Conservation (phyloP, 2,797 vertebrate genomes). For the Diplodus puntazzo region DNA sequence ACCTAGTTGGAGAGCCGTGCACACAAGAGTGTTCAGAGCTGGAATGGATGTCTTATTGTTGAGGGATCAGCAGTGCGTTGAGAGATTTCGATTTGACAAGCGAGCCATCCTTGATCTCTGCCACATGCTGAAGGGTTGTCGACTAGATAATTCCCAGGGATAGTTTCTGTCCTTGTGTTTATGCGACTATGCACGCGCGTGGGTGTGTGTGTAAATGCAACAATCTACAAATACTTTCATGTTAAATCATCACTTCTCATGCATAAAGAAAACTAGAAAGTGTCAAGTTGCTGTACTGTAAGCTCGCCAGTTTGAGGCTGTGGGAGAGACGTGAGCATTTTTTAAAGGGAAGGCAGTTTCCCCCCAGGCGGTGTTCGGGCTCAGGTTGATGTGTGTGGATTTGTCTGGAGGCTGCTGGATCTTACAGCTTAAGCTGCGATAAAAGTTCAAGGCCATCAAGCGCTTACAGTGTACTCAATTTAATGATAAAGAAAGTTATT, state of each 20-base stretch:
- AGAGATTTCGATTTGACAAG: conserved; percentile 58
- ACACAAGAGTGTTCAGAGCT: conserved; percentile 15
- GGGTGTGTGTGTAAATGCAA: neutral
- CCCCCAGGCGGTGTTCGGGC: conserved; percentile 47
- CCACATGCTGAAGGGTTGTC: conserved; percentile 26
- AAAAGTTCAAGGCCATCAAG: conserved; percentile 65
- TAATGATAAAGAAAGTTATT: conserved; percentile 71
- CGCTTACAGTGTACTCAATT: conserved; percentile 41
- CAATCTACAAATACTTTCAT: neutral
- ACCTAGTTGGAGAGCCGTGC: neutral
- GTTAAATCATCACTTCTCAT: conserved; percentile 12
- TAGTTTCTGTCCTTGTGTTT: conserved; percentile 26
- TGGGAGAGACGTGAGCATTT: conserved; percentile 44
- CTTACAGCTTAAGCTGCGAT: conserved; percentile 60
- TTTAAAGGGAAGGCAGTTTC: conserved; percentile 28
- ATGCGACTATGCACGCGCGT: neutral
- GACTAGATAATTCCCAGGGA: conserved; percentile 35
- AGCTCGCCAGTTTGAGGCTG: conserved; percentile 26
- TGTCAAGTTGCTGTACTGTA: neutral
- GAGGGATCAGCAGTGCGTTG: conserved; percentile 32
- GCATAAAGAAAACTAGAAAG: conserved; percentile 9
- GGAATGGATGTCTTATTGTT: conserved; percentile 41
- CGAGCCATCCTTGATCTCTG: conserved; percentile 42
- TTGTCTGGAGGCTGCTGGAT: conserved; percentile 64
- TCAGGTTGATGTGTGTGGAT: conserved; percentile 54